These are phyloP conservation scores for Acanthococcus lagerstroemiae DNA, from an alignment of 2,888 invertebrate genomes.

Conservation along the genomic window DNA sequence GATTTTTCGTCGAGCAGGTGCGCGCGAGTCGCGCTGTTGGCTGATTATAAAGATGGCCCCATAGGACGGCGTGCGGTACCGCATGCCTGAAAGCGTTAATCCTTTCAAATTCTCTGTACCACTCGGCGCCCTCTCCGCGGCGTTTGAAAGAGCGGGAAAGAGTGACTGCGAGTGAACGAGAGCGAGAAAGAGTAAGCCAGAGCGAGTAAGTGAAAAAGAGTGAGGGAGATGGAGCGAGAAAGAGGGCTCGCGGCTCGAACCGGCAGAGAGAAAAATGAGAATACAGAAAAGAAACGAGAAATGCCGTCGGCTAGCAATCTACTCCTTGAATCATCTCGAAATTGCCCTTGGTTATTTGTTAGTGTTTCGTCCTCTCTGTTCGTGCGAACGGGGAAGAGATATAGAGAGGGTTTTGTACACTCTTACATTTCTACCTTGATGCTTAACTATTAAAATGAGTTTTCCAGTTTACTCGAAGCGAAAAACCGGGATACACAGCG, in stretches of 20 bases:
- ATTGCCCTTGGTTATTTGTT: conserved; percentile 29
- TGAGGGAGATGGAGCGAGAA: neutral
- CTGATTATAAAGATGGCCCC: conserved; percentile 23
- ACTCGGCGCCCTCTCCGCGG: neutral
- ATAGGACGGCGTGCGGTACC: conserved; percentile 15
- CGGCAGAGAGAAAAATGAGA: conserved; percentile 7
- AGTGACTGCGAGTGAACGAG: conserved; percentile 8
- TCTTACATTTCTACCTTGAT: conserved; percentile 25
- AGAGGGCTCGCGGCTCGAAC: too few species aligned
- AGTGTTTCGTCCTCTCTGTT: conserved; percentile 15
- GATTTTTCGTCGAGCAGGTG: neutral
- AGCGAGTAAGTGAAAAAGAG: conserved; percentile 9
- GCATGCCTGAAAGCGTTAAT: conserved; percentile 28
- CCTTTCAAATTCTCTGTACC: conserved; percentile 27
- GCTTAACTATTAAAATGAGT: conserved; percentile 32
- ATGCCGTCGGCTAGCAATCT: conserved; percentile 24
- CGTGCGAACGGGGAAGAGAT: neutral
- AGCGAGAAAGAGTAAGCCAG: neutral
- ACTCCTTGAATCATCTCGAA: conserved; percentile 30
- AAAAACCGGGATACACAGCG: neutral
- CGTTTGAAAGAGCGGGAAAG: conserved; percentile 2
- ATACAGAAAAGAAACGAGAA: conserved; percentile 27
- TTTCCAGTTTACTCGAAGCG: conserved; percentile 26
- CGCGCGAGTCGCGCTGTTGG: neutral
- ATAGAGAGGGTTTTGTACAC: conserved; percentile 11